Evolutionary conservation across 2,888 invertebrate genomes (phyloP), one percentile per base, ranked within the genome.

Genomic region (Dicranocentrus wangi): DNA sequence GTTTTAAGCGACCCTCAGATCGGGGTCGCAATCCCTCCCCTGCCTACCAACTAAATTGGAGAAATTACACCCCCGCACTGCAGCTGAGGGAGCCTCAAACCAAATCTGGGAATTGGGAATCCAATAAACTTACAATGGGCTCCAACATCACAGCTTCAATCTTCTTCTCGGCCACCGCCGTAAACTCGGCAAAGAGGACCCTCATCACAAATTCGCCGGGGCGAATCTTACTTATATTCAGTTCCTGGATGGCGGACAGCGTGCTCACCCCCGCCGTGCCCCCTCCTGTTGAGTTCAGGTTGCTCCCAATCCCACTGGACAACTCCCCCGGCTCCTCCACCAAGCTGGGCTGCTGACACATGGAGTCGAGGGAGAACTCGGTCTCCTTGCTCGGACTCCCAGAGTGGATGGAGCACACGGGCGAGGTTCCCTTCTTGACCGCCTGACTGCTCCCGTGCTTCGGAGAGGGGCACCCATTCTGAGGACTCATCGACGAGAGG

Each of bases 191-290:
- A 88, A 99, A 98, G 1, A 99, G 91, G 58, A 96, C 94, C 81
- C 97, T 92, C 93, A 99, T 97, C 0, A 99, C 97, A 90, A 94
- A 98, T 89, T 99, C 98, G 13, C 99, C 99, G 0, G 97, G 96
- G 79, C 95, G 91, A 47, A 88, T 84, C 70, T 84, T 78, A 84
- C 73, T 69, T 2, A 73, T 61, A 25, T 69, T 42, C 2, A 78
- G 42, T 28, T 78, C 78, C 65, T 78, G 78, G 65, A 78, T 78
- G 3, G 78, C 78, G 7, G 63, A 65, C 7, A 78, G 43, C 13
- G 78, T 76, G 15, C 51, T 61, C 7, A 77, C 17, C 10, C 77
- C 77, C 43, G 70, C 63, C 0, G 55, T 42, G 13, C 55, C 47
- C 21, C 71, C 63, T 10, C 72, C 60, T 17, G 68, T 69, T 42